Evolutionary conservation across 2,888 invertebrate genomes (phyloP), one percentile per base, ranked within the genome.

Genomic region (Brenthis daphne): DNA sequence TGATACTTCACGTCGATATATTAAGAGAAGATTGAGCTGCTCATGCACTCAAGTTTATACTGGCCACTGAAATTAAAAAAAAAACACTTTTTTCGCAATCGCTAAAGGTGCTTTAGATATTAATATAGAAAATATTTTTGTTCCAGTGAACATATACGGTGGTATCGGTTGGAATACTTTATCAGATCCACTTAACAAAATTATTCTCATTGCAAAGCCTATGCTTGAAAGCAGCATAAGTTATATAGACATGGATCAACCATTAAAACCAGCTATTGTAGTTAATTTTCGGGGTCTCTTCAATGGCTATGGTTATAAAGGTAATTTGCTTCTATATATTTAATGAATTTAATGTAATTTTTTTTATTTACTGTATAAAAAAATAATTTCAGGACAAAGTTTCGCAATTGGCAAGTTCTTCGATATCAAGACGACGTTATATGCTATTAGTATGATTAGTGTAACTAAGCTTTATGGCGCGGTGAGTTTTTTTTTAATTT

Each of bases 161-260:
- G 82, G 83, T 0, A 70, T 76, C 1, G 87, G 87, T 2, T 85
- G 85, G 85, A 82, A 72, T 6, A 79, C 79, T 0, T 65, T 85
- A 3, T 68, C 77, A 1, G 85, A 86, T 63, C 70, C 79, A 13
- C 66, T 57, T 0, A 81, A 80, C 14, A 73, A 80, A 0, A 55
- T 79, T 12, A 73, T 84, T 1, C 48, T 86, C 3, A 74, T 84
- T 37, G 75, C 80, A 0, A 86, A 85, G 6, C 64, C 72, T 2
- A 56, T 57, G 0, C 14, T 63, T 2, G 33, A n/a, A 3, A 71
- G 70, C 33, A 61, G 47, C 29, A 57, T 77, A 6, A 65, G 65
- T 64, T 72, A 70, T 24, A 64, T 71, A 4, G 29, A 67, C 12
- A 57, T 67, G 12, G 20, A 68, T 0, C 37, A 73, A 6, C 76